phyloP scores from a whole-genome alignment of 1,140 invertebrate genomes.

The Drosophila asahinai region DNA sequence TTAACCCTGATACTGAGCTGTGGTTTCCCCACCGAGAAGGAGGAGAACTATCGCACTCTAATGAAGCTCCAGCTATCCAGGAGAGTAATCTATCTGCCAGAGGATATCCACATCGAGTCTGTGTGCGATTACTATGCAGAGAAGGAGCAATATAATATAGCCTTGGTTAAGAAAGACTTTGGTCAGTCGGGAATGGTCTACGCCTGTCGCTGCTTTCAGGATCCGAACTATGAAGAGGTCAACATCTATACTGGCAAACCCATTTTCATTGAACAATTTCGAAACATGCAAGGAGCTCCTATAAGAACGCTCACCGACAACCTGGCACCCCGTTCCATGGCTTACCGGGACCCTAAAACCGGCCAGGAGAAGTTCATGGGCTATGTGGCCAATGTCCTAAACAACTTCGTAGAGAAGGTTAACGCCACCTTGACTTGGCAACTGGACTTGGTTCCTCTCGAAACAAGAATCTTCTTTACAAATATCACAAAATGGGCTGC shows the following conservation, averaged over 20 bases:
- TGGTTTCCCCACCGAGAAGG: conserved; percentile 14
- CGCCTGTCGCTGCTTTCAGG: conserved; percentile 41
- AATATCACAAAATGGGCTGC: conserved; percentile 8
- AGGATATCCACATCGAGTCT: background rate
- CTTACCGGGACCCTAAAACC: conserved; percentile 5
- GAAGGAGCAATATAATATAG: conserved; percentile 59
- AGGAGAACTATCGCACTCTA: conserved; percentile 23
- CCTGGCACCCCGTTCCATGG: conserved; percentile 48
- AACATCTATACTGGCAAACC: background rate
- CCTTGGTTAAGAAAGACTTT: conserved; percentile 27
- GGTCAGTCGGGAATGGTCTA: background rate
- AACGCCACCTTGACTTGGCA: conserved; percentile 38
- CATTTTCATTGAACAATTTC: conserved; percentile 57
- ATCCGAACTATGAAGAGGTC: conserved; percentile 12
- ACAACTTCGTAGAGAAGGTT: conserved; percentile 33
- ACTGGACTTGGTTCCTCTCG: background rate
- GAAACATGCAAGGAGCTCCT: conserved; percentile 40
- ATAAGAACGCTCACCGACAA: conserved; percentile 43
- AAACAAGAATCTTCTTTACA: background rate
- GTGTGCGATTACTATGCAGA: conserved; percentile 22
- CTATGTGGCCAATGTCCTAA: conserved; percentile 46
- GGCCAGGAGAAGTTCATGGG: conserved; percentile 34
- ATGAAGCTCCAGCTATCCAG: conserved; percentile 41
- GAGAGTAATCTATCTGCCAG: conserved; percentile 24
- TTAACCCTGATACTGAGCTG: conserved; percentile 45